Evolutionary conservation across 2,888 invertebrate genomes (phyloP), one percentile per base, ranked within the genome.

Genomic region (Tridacna crocea): DNA sequence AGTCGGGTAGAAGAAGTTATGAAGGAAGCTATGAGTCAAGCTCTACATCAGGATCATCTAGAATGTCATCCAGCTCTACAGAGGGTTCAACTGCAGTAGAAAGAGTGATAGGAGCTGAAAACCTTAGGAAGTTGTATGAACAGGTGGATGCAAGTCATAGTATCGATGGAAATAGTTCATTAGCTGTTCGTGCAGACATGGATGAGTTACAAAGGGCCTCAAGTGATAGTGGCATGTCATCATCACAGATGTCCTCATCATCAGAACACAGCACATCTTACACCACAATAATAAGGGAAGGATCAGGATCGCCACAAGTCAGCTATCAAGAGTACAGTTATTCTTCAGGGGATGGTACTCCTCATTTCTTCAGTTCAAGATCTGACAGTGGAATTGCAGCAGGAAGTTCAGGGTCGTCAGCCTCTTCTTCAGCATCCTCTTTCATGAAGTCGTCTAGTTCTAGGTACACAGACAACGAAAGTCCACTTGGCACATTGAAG

Each of bases 401-500:
- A 27, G 73, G 75, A 48, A 70, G 77, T 70, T 75, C 65, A 17
- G 58, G 63, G 36, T 72, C 63, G 8, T 72, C 72, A 19, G 26
- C 66, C 19, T 72, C 77, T 26, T 65, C 75, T 46, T 72, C 77
- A 26, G 73, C 78, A 8, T 65, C 58, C 36, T 22, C 70, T 15
- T 70, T 68, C 27, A 63, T 60, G 2, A 51, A 60, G 58, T 73
- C 75, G 24, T 82, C 79, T 24, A 78, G 80, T 19, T 83, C 83
- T 0, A 70, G 77, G 74, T 61, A 74, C 26, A 78, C 82, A 12
- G 84, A 80, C 15, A 46, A 55, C 6, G 68, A 72, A 24, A 82
- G 80, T 72, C 77, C 77, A 19, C 72, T 79, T 51, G 84, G 83
- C 22, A 82, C 84, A 22, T 77, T 89, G 0, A 92, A 90, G 75